A percentile compares a stretch with the other conserved stretches of the same genome.
Evolutionary conservation across 1,140 invertebrate species (phyloP).

Genomic region (Nephotettix cincticeps): DNA sequence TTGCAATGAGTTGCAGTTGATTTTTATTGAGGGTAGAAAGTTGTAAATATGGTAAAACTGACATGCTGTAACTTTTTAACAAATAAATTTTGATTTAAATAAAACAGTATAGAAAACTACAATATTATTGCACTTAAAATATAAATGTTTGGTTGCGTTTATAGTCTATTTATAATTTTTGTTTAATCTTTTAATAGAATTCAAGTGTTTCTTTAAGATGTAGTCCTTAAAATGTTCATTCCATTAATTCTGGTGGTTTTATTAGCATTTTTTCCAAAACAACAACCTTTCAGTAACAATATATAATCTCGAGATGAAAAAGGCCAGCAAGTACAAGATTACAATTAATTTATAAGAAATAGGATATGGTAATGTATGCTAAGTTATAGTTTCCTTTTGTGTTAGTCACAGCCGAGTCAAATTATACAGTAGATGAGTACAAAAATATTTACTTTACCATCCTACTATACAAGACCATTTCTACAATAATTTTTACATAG

Average conservation of each 20-base stretch:
- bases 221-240: background rate
- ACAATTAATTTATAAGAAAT: background rate
- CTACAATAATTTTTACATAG: background rate
- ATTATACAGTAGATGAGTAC: conserved; percentile 8
- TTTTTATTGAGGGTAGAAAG: background rate
- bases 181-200: background rate
- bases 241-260: background rate
- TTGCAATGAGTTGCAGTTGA: too few species aligned
- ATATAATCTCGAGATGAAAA: too few species aligned
- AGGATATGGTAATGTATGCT: conserved; percentile 3
- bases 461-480: background rate
- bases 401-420: conserved; percentile 3
- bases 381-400: background rate
- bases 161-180: background rate
- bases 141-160: background rate
- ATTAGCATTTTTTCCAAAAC: background rate
- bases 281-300: background rate
- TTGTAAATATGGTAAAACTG: background rate
- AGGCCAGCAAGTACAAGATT: background rate
- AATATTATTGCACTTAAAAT: too few species aligned
- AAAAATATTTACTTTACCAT: conserved; percentile 5
- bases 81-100: background rate
- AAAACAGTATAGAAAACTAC: background rate
- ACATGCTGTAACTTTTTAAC: background rate
- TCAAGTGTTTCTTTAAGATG: background rate